A percentile compares a stretch with the other conserved stretches of the same genome.
These are phyloP conservation scores for Drosophila lini DNA, from an alignment of 1,140 invertebrate species.

Conservation along the genomic window DNA sequence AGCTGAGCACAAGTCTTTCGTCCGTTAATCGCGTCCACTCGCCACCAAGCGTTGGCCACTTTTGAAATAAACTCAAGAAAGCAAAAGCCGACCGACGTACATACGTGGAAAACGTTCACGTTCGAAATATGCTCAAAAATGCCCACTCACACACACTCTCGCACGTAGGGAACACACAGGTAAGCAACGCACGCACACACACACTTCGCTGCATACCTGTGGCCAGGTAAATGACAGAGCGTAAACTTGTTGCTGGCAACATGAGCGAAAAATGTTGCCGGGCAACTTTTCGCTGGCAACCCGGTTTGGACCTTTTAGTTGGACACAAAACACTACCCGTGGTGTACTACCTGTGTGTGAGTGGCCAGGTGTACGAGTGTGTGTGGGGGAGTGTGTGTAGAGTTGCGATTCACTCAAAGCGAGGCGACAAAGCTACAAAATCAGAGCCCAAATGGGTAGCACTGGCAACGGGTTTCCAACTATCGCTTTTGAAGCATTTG, in stretches of 20 bases:
- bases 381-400: conserved; percentile 36
- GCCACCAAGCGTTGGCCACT: conserved; percentile 78
- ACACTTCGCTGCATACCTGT: conserved; percentile 14
- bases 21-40: conserved; percentile 83
- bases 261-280: conserved; percentile 80
- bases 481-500: conserved; percentile 26
- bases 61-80: conserved; percentile 83
- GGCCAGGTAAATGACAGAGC: conserved; percentile 62
- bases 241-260: conserved; percentile 81
- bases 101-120: conserved; percentile 70
- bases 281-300: conserved; percentile 72
- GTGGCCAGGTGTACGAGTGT: conserved; percentile 22
- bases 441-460: conserved; percentile 47
- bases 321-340: conserved; percentile 1
- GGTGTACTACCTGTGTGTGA: conserved; percentile 1
- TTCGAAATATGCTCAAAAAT: conserved; percentile 71
- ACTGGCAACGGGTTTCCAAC: conserved; percentile 63
- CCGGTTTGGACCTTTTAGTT: conserved; percentile 56
- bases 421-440: conserved; percentile 56
- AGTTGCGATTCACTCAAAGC: conserved; percentile 36
- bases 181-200: conserved; percentile 36
- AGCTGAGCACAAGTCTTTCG: conserved; percentile 44
- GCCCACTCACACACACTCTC: conserved; percentile 41
- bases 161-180: conserved; percentile 43
- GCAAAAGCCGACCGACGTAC: conserved; percentile 69